Evolutionary conservation across 2,888 invertebrate genomes (phyloP).

Genomic region (Aphidoletes aphidimyza): DNA sequence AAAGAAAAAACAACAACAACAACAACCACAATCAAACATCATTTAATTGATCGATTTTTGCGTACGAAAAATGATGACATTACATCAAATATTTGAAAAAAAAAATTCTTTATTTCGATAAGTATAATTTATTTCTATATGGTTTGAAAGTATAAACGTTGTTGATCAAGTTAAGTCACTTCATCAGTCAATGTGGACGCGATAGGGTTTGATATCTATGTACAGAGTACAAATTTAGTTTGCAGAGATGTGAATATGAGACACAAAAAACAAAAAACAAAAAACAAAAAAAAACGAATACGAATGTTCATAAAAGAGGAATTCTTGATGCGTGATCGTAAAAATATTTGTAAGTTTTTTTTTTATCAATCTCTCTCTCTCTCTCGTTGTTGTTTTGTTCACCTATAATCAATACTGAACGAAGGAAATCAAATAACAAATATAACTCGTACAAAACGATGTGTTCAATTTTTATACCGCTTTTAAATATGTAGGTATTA

Average conservation of each 20-base stretch:
- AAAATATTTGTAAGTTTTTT: conserved; percentile 17
- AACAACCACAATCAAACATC: not conserved
- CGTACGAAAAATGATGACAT: not conserved
- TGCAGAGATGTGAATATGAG: not conserved
- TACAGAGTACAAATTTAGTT: not conserved
- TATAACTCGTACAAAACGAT: not conserved
- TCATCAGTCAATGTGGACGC: conserved; percentile 9
- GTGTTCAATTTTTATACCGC: not conserved
- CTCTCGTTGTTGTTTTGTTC: not conserved
- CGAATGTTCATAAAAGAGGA: conserved; percentile 19
- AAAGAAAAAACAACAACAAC: not conserved
- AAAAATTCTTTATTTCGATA: not conserved
- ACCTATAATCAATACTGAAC: not conserved
- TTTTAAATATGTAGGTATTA: conserved; percentile 32
- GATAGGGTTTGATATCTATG: not conserved
- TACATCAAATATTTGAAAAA: not conserved
- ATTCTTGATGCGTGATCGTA: conserved; percentile 48
- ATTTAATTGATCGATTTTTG: conserved; percentile 17
- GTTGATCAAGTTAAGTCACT: not conserved
- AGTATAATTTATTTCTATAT: not conserved
- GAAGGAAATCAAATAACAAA: not conserved
- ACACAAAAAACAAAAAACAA: too few relatives aligned
- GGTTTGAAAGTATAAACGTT: conserved; percentile 47
- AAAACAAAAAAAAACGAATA: not conserved
- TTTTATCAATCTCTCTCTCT: too few relatives aligned